Base-by-base conservation (phyloP, 1,140 invertebrate genomes). In the Capitella teleta region DNA sequence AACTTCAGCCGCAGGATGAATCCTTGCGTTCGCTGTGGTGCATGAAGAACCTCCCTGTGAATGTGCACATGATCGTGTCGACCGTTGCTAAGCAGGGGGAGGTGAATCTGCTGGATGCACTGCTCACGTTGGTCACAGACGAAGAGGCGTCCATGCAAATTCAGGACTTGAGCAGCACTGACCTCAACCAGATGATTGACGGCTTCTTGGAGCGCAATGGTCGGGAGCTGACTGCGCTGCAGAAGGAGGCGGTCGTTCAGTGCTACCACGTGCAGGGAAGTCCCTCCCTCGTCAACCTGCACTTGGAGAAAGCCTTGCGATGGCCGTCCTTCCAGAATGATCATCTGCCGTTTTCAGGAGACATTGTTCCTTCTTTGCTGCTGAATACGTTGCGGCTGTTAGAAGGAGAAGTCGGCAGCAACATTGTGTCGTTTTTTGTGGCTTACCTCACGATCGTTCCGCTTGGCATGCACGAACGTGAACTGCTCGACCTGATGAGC, bases 21-120 rank as follows among this genome's bases (percentile, higher is more conserved):
- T 61, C 61, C 6, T 56, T 64, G 38, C 52, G 50, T 5, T 53
- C 61, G 46, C 51, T 57, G 36, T 72, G 69, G 69, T 23, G 68
- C 19, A 59, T 63, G 8, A 55, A 30, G 1, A 34, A 49, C 6
- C 53, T 70, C 5, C 65, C 67, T 5, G 12, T 46, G 32, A 66
- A 67, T 52, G 48, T 69, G n/a, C 61, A 63, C 36, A 82, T 95
- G 53, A 83, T 96, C 34, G 80, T 94, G 10, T 70, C 69, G 3
- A 68, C 66, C 0, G 36, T 69, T 34, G 61, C 65, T 21, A 47
- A 60, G 30, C 14, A 26, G n/a, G 38, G 49, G 28, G 57, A 66
- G 45, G 59, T 62, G 45, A 57, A 57, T 24, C 62, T 67, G 48
- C 52, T 67, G 8, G 30, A 53, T 1, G 65, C 59, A 19, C 41